Evolutionary conservation across 2,113 vertebrate species (phyloP), one percentile per base, ranked within the genome.

Genomic region (Pomatostomus ruficeps): DNA sequence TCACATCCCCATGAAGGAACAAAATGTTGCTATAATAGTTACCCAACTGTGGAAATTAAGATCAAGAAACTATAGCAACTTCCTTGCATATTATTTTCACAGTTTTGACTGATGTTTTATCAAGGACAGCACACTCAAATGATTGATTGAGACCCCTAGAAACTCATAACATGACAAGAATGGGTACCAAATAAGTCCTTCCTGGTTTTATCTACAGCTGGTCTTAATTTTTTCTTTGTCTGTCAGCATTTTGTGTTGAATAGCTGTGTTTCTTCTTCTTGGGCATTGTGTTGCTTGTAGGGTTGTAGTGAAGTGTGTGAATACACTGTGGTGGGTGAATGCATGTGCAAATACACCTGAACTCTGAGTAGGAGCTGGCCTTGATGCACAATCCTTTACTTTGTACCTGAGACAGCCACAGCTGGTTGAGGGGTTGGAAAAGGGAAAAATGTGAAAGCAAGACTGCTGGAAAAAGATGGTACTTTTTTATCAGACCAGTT

Each of bases 1-100:
- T 96, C 17, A 11, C 87, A 55, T 94, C 81, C 62, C 74, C 3
- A 1, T 43, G 85, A 82, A 93, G 80, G 93, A 94, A 83, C 42
- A 66, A 88, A 96, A 80, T 88, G 85, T 93, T 96, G 83, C 92
- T 95, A 46, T 88, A 90, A 88, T 90, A 77, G 67, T 63, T 82
- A 51, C 49, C 73, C 72, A 88, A 80, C 81, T 90, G 94, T 96
- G 85, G 93, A 74, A 94, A 85, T 63, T 43, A 77, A 74, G 89
- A 93, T 96, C 85, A 95, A 82, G 89, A 82, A 95, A 90, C 1
- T 26, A 71, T 61, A 77, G 51, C 90, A 71, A 36, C 85, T 85
- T 62, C 11, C 67, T 86, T 82, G 84, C 76, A 89, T 68, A 42
- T 80, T 89, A 88, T 95, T 95, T 91, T 93, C 88, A 91, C 88